Evolutionary conservation across 2,113 vertebrate genomes (phyloP).

Genomic region (Sitta europaea): DNA sequence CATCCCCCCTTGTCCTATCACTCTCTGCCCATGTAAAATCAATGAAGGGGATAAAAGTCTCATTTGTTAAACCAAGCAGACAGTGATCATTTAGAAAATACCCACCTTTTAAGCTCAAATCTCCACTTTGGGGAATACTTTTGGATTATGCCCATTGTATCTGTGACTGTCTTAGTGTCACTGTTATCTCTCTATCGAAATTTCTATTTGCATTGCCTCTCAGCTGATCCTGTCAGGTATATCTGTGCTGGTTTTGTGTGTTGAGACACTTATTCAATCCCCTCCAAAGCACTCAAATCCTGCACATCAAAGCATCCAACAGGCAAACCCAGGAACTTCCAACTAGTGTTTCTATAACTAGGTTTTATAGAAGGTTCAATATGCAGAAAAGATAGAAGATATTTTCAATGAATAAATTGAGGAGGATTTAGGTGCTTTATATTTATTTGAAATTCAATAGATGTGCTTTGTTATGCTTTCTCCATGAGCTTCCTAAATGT

Average conservation of each 20-base stretch:
- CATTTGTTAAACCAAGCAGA: neutral
- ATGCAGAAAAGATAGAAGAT: constrained; percentile 1
- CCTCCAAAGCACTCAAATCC: neutral
- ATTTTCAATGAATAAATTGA: neutral
- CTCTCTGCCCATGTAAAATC: neutral
- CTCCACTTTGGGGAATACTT: neutral
- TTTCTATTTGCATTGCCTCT: neutral
- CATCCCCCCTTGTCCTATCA: neutral
- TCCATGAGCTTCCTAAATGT: neutral
- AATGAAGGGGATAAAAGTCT: neutral
- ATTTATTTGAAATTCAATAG: neutral
- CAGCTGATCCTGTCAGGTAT: neutral
- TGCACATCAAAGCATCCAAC: neutral
- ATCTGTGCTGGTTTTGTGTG: neutral
- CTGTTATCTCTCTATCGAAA: neutral
- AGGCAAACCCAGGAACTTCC: neutral
- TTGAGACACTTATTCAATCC: neutral
- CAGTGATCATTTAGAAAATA: neutral
- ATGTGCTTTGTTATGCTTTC: neutral
- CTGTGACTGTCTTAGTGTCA: neutral
- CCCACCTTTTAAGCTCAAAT: neutral
- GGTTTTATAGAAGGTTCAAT: neutral
- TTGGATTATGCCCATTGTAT: neutral
- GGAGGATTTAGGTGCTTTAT: constrained; percentile 2
- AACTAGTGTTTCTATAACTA: neutral